Evolutionary conservation across 1,140 invertebrate species (phyloP), one percentile per base, ranked within the genome.

Genomic region (Lepidurus apus): DNA sequence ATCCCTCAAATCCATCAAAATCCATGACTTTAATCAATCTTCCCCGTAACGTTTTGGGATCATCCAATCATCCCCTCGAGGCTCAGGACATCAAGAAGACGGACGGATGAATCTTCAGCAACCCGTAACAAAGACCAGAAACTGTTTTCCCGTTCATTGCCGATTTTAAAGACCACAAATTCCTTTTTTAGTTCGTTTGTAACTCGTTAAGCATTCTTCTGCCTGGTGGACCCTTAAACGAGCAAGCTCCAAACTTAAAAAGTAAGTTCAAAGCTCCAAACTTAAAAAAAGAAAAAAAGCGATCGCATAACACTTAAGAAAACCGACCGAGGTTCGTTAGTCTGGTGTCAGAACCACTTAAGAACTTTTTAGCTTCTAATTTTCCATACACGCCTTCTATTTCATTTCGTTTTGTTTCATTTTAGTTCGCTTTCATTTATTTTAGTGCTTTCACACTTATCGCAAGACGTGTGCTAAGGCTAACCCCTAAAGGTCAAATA

Each of bases 331-430:
- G 21, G 53, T 65, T 65, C 53, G 53, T 65, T 65, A 65, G 53
- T 21, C 21, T 65, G 53, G 21, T 65, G 53, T 65, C 53, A 65
- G 53, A 65, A 65, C 53, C 53, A 65, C 53, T 65, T 65, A 65
- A 65, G 53, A 65, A 65, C 53, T 65, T 65, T 65, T 65, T 65
- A 65, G 53, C 53, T 17, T 65, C 53, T 65, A 65, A 65, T 65
- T 13, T 65, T n/a, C 53, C 53, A 65, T 65, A 17, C 34, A 34
- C 53, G 53, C 53, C 53, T 65, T 65, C 8, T 65, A 21, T 13
- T n/a, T n/a, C 17, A 13, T 65, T 65, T 21, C 53, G 53, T 65
- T 65, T 13, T 65, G 53, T 21, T 65, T 65, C 53, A 65, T 65
- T 65, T 65, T 65, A 21, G 53, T 21, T 65, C 13, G 4, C 7